A percentile compares a stretch with the other conserved stretches of the same genome.
phyloP scores from a whole-genome alignment of 2,888 invertebrate genomes.

The Tribolium freemani region DNA sequence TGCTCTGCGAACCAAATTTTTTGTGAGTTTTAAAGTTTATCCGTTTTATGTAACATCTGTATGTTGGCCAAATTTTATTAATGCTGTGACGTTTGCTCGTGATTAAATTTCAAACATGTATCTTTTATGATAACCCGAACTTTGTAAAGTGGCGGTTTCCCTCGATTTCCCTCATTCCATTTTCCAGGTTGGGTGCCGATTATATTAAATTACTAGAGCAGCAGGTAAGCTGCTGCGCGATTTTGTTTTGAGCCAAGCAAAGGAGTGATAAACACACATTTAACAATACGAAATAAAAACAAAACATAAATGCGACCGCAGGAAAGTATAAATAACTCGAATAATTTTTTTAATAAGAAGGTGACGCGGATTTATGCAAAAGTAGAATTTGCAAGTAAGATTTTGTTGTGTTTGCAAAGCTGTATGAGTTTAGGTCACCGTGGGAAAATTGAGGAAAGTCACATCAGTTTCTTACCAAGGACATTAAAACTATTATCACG shows the following conservation, averaged over 20 bases:
- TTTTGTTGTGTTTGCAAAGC: background rate
- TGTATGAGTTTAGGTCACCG: background rate
- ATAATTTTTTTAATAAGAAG: too few relatives aligned
- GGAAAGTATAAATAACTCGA: too few relatives aligned
- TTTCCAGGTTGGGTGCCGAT: background rate
- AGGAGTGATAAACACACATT: too few relatives aligned
- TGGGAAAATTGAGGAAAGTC: background rate
- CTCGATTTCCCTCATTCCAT: background rate
- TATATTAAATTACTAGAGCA: background rate
- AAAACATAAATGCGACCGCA: too few relatives aligned
- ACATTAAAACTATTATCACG: slow-evolving; percentile 10
- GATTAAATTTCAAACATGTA: background rate
- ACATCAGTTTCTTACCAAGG: slow-evolving; percentile 23
- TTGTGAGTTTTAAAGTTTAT: background rate
- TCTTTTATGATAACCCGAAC: background rate
- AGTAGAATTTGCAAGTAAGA: background rate
- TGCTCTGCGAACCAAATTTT: background rate
- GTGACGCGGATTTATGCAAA: background rate
- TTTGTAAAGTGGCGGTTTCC: too few relatives aligned
- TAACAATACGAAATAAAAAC: too few relatives aligned
- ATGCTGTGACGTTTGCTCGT: background rate
- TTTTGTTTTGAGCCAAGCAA: too few relatives aligned
- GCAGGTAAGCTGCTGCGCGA: background rate
- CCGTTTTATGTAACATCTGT: background rate
- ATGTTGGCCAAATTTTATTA: background rate